Evolutionary conservation across 2,797 vertebrate species (phyloP).

Genomic region (Squalus acanthias): DNA sequence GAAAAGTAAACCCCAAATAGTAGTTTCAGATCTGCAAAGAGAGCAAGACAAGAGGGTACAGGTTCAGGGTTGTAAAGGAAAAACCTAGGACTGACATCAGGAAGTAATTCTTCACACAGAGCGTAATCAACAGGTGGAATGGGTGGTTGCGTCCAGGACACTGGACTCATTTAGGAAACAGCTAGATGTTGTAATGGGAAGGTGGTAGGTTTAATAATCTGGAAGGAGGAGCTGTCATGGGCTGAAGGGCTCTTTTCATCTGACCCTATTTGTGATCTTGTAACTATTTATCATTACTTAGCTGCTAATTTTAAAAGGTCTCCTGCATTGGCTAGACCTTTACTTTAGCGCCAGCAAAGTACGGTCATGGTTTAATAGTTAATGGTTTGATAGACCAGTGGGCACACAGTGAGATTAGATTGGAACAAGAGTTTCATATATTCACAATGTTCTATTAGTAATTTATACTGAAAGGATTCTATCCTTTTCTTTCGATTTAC

Average conservation of each 20-base stretch:
- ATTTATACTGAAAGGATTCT: not conserved
- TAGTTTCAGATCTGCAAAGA: not conserved
- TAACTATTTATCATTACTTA: not conserved
- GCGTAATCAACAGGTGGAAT: not conserved
- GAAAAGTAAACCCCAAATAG: not conserved
- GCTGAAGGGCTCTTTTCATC: not conserved
- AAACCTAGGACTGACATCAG: not conserved
- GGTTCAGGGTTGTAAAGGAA: not conserved
- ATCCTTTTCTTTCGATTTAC: not conserved
- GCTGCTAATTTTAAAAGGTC: not conserved
- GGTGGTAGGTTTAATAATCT: not conserved
- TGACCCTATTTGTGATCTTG: not conserved
- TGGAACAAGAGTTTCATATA: not conserved
- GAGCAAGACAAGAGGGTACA: not conserved
- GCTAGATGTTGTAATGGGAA: not conserved
- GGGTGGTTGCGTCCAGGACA: not conserved
- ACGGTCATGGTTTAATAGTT: not conserved
- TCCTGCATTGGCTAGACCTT: not conserved
- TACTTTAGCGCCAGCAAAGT: not conserved
- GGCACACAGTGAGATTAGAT: not conserved
- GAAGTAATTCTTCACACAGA: not conserved
- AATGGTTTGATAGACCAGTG: not conserved
- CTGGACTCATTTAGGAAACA: not conserved
- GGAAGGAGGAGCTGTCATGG: not conserved
- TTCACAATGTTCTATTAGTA: not conserved